Percentiles rank a stretch among this genome's conserved stretches.
phyloP scores from a whole-genome alignment of 1,140 invertebrate genomes.

The Cyclargus thomasi region DNA sequence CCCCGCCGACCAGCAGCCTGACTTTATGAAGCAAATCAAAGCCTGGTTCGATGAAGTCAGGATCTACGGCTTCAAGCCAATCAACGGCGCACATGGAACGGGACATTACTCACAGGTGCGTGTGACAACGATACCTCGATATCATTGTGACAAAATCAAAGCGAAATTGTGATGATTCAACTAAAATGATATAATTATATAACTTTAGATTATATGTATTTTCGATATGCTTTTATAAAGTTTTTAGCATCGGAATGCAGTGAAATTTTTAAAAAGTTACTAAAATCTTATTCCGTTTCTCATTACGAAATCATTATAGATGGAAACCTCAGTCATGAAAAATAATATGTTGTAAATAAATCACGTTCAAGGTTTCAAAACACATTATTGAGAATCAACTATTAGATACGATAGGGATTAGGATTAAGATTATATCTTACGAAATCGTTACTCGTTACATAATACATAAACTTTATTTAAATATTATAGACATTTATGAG shows the following conservation, averaged over 20 bases:
- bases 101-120: slow-evolving; percentile 87
- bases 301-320: background rate
- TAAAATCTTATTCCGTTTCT: background rate
- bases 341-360: background rate
- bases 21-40: slow-evolving; percentile 83
- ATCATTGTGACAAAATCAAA: too few relatives aligned
- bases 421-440: background rate
- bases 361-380: background rate
- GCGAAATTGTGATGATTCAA: too few relatives aligned
- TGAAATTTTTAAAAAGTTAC: background rate
- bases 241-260: too few relatives aligned
- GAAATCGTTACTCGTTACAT: background rate
- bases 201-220: too few relatives aligned
- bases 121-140: slow-evolving; percentile 40
- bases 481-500: background rate
- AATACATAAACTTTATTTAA: background rate
- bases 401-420: background rate
- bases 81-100: slow-evolving; percentile 79
- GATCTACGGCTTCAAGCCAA: slow-evolving; percentile 80
- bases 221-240: too few relatives aligned
- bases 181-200: too few relatives aligned
- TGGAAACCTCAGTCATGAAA: too few relatives aligned
- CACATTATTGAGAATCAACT: background rate
- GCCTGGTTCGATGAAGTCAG: slow-evolving; percentile 89
- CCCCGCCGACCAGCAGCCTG: slow-evolving; percentile 77